Conservation (phyloP, 2,113 vertebrate genomes). For the Salvelinus fontinalis region DNA sequence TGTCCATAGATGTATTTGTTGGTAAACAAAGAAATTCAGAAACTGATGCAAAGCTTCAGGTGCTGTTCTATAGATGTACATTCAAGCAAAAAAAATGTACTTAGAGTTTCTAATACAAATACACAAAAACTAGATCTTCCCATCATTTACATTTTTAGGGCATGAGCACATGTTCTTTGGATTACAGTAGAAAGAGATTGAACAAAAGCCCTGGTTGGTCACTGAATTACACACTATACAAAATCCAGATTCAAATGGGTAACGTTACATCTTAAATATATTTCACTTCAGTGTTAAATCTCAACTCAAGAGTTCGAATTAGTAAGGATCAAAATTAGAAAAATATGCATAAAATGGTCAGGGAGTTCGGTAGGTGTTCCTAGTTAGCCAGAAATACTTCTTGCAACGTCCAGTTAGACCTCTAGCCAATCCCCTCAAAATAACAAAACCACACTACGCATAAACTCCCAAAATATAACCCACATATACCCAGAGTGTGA, state of each 20-base stretch:
- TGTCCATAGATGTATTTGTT: background rate
- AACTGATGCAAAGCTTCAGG: background rate
- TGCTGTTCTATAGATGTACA: conserved; percentile 30
- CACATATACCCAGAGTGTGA: background rate
- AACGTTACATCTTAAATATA: background rate
- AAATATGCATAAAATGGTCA: background rate
- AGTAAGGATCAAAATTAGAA: conserved; percentile 2
- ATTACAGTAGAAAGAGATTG: conserved; percentile 39
- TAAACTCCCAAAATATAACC: background rate
- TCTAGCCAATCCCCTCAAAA: background rate
- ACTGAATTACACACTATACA: background rate
- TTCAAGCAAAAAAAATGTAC: conserved; percentile 32
- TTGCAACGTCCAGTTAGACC: background rate
- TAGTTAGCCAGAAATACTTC: too few relatives aligned
- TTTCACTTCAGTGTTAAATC: background rate
- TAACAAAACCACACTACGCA: background rate
- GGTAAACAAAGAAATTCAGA: background rate
- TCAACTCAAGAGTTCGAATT: background rate
- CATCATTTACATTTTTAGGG: conserved; percentile 4
- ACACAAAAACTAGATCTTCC: conserved; percentile 9
- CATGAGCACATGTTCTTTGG: conserved; percentile 29
- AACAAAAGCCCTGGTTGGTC: conserved; percentile 36
- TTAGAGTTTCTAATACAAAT: conserved; percentile 6
- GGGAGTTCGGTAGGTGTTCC: background rate
- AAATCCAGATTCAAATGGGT: background rate